These are phyloP conservation scores for Fratercula arctica DNA, from an alignment of 2,797 vertebrate species.

Conservation along the genomic window DNA sequence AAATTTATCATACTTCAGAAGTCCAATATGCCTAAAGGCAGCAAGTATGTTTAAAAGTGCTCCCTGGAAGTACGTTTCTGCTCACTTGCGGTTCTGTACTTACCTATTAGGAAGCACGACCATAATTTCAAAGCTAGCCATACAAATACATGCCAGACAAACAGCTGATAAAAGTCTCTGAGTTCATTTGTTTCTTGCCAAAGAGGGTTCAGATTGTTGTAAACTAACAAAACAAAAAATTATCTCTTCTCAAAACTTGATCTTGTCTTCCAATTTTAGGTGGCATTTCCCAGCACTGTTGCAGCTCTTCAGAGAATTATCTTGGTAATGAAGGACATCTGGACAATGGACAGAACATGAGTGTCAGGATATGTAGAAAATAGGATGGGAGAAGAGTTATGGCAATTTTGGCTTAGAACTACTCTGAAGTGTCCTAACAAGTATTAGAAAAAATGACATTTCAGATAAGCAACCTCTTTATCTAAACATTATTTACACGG, in stretches of 20 bases:
- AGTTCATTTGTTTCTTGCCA: not conserved
- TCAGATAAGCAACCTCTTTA: constrained; percentile 58
- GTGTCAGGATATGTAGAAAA: constrained; percentile 11
- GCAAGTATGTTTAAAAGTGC: not conserved
- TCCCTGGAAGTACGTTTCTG: not conserved
- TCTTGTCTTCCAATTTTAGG: constrained; percentile 65
- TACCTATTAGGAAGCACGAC: not conserved
- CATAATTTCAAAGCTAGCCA: not conserved
- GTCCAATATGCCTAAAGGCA: not conserved
- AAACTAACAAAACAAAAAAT: not conserved
- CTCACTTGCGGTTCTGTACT: not conserved
- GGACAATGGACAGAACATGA: constrained; percentile 42
- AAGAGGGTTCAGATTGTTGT: not conserved
- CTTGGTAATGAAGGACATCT: constrained; percentile 65
- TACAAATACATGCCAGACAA: not conserved
- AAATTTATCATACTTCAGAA: not conserved
- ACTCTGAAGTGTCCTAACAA: constrained; percentile 52
- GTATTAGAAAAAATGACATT: constrained; percentile 37
- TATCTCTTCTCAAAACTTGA: constrained; percentile 37
- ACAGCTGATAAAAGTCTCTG: not conserved
- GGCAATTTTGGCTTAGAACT: constrained; percentile 39
- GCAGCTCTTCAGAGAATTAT: constrained; percentile 66
- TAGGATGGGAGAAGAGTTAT: not conserved
- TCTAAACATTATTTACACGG: constrained; percentile 53
- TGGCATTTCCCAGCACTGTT: constrained; percentile 65